phyloP scores from a whole-genome alignment of 2,797 vertebrate species.

The Hyperoplus immaculatus region DNA sequence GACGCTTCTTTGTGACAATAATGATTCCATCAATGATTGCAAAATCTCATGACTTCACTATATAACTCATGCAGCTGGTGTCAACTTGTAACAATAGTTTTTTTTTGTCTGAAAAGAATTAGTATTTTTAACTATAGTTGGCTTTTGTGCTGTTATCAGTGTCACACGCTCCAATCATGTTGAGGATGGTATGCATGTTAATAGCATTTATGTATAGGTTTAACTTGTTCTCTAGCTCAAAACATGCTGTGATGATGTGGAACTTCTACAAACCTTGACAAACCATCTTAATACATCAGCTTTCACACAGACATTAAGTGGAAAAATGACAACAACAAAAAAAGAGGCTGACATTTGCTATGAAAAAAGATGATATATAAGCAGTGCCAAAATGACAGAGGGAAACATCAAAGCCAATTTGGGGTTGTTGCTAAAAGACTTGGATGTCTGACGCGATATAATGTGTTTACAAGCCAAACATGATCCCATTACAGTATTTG shows the following conservation, averaged over 20 bases:
- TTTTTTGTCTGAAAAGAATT: too few relatives aligned
- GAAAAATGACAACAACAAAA: conserved; percentile 38
- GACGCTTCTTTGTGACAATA: not conserved
- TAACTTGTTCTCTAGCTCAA: conserved; percentile 11
- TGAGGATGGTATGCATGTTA: too few relatives aligned
- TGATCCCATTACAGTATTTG: conserved; percentile 62
- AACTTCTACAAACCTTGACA: conserved; percentile 23
- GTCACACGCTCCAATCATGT: not conserved
- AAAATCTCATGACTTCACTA: not conserved
- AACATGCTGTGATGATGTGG: not conserved
- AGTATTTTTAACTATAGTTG: not conserved
- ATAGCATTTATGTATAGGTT: too few relatives aligned
- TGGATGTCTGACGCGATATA: conserved; percentile 35
- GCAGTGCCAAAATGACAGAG: conserved; percentile 22
- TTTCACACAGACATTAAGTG: conserved; percentile 17
- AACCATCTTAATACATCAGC: not conserved
- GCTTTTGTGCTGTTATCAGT: not conserved
- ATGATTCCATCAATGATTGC: not conserved
- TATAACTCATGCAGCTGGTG: too few relatives aligned
- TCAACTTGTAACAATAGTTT: too few relatives aligned
- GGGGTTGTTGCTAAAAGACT: conserved; percentile 42
- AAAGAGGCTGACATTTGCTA: conserved; percentile 38
- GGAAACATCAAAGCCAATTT: conserved; percentile 54
- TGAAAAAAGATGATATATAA: conserved; percentile 49
- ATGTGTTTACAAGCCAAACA: conserved; percentile 55